These are phyloP conservation scores for Drosophila erecta DNA, from an alignment of 1,140 invertebrate species.

Conservation along the genomic window DNA sequence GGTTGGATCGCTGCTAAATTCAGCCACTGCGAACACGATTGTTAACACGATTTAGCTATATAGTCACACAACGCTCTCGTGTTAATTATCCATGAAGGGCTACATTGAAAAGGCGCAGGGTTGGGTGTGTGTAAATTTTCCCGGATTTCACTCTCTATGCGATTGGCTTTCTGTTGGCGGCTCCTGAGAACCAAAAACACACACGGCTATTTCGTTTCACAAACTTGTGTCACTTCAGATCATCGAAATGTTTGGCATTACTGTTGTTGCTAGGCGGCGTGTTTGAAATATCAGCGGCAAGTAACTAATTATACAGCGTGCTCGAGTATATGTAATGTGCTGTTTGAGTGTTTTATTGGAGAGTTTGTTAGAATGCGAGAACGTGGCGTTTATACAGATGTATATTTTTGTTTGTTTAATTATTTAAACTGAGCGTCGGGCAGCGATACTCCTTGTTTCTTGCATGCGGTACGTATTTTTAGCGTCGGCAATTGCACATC, in stretches of 20 bases:
- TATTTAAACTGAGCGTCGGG: conserved; percentile 30
- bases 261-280: conserved; percentile 42
- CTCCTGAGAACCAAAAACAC: conserved; percentile 1
- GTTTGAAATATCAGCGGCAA: conserved; percentile 41
- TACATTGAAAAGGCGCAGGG: conserved; percentile 72
- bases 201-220: conserved; percentile 2
- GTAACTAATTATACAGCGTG: conserved; percentile 45
- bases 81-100: conserved; percentile 77
- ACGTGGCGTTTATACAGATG: conserved; percentile 58
- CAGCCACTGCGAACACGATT: conserved; percentile 28
- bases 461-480: conserved; percentile 55
- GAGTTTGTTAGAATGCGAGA: conserved; percentile 55
- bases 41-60: conserved; percentile 75
- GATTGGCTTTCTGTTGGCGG: conserved; percentile 4
- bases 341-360: conserved; percentile 29
- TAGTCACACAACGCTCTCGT: conserved; percentile 79
- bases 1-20: conserved; percentile 37
- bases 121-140: conserved; percentile 26
- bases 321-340: conserved; percentile 49
- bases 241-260: conserved; percentile 12
- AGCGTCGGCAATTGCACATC: conserved; percentile 67
- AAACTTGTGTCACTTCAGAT: conserved; percentile 21
- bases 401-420: not conserved
- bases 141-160: conserved; percentile 16
- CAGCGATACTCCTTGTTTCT: conserved; percentile 29